Evolutionary conservation across 2,113 vertebrate species (phyloP), one percentile per base, ranked within the genome.

Genomic region (Eleginops maclovinus): DNA sequence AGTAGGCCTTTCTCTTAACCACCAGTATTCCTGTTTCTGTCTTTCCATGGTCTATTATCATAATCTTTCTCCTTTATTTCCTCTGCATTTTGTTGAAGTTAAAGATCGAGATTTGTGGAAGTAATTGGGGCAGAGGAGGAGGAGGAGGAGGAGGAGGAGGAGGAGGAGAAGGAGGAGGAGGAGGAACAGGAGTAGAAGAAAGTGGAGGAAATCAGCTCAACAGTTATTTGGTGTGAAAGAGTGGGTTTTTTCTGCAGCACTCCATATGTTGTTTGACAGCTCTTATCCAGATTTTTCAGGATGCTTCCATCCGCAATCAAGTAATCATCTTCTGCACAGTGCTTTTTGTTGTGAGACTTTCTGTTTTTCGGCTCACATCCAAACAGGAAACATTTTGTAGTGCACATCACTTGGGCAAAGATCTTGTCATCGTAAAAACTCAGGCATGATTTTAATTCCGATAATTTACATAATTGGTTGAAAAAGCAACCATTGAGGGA

Each of bases 301-400:
- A 46, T 3, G 10, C 50, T 77, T 82, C 80, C 80, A 75, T 83
- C 60, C 17, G 14, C 67, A 85, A 87, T 84, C 83, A 77, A 54
- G 77, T 78, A 74, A 83, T 89, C 70, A 86, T 62, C 49, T 73
- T 82, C 67, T 70, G 53, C 60, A 66, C 28, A 62, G 51, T 22
- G 17, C 15, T 15, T 40, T 70, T 50, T 72, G 83, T 51, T 75
- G 36, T 47, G 10, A 61, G 31, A 82, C 47, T 58, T 46, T 41
- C 36, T 61, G 31, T 65, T 72, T 72, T 82, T 71, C 75, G 36
- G 58, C 72, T 83, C 56, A 22, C n/a, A 58, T 26, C 21, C 21
- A 8, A 74, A 77, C 22, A 73, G 40, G 73, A 80, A 77, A 73
- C 22, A 4, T 12, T 44, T 46, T 51, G 46, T 58, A 19, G 16